phyloP scores from a whole-genome alignment of 2,113 vertebrate genomes.

The Dicrurus megarhynchus region DNA sequence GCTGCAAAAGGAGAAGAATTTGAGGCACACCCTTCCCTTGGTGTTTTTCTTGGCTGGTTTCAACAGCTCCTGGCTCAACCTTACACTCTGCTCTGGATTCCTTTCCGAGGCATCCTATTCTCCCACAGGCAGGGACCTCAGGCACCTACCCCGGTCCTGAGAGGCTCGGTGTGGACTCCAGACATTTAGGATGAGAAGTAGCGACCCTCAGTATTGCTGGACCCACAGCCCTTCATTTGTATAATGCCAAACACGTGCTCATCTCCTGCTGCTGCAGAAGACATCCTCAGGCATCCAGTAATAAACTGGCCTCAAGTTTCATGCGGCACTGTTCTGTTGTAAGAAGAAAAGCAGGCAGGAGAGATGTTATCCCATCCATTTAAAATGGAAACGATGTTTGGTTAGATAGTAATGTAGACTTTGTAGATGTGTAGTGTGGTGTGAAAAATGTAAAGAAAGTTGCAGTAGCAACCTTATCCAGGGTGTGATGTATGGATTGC shows the following conservation, averaged over 20 bases:
- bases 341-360: not conserved
- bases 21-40: constrained; percentile 5
- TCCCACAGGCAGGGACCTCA: not conserved
- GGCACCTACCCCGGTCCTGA: not conserved
- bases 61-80: constrained; percentile 3
- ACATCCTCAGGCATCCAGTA: not conserved
- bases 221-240: accelerated
- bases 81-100: not conserved
- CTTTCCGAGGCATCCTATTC: not conserved
- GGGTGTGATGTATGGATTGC: not conserved
- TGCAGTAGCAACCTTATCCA: not conserved
- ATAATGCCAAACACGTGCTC: not conserved
- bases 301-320: not conserved
- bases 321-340: accelerated
- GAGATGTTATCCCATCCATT: not conserved
- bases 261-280: not conserved
- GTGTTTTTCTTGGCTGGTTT: constrained; percentile 42
- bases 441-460: not conserved
- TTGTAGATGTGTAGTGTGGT: not conserved
- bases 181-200: not conserved
- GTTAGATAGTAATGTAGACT: not conserved
- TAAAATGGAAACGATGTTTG: not conserved
- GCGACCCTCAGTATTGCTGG: not conserved
- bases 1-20: not conserved
- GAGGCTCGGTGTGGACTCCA: not conserved